phyloP scores from a whole-genome alignment of 1,140 invertebrate genomes.

The Cydia splendana region DNA sequence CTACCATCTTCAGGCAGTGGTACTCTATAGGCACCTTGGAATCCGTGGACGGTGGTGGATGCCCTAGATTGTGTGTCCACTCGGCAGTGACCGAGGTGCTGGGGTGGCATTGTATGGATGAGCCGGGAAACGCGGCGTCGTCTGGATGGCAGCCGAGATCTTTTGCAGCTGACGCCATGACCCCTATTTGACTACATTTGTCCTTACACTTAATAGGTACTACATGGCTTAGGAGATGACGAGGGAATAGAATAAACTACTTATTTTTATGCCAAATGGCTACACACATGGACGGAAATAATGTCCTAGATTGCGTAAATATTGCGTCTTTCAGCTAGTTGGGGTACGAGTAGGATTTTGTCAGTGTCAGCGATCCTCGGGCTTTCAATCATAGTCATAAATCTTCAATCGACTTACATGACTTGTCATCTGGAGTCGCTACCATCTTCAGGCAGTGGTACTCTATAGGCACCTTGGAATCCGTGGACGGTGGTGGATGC shows the following conservation, averaged over 20 bases:
- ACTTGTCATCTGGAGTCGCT: slow-evolving; percentile 71
- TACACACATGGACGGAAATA: no score
- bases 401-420: slow-evolving; percentile 46
- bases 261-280: no score
- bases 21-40: slow-evolving; percentile 68
- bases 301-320: no score
- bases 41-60: slow-evolving; percentile 66
- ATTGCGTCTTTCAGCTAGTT: no score
- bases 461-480: slow-evolving; percentile 65
- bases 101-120: slow-evolving; percentile 54
- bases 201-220: no score
- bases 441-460: slow-evolving; percentile 73
- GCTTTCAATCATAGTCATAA: not conserved
- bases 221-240: no score
- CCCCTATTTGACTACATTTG: no score
- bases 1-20: slow-evolving; percentile 71
- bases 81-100: slow-evolving; percentile 64
- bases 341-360: no score
- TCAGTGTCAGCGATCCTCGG: no score
- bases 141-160: slow-evolving; percentile 62
- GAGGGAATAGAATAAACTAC: no score
- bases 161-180: no score
- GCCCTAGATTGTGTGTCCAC: slow-evolving; percentile 69
- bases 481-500: slow-evolving; percentile 66
- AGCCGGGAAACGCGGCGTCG: slow-evolving; percentile 49